phyloP scores from a whole-genome alignment of 2,113 vertebrate species.

The Oncorhynchus clarkii region DNA sequence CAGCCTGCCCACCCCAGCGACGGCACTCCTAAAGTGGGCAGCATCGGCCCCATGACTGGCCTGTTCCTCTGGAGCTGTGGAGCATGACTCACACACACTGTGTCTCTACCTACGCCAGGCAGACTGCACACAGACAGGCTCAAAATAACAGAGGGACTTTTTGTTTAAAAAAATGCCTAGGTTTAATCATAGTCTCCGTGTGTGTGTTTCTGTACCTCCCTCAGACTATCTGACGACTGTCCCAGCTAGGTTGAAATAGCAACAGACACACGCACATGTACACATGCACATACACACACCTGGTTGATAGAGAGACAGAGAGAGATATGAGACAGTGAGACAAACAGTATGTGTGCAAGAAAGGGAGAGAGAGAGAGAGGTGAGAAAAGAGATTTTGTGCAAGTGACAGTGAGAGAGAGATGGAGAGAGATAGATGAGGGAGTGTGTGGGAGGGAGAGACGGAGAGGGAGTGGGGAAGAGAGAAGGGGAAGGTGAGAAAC shows the following conservation, averaged over 20 bases:
- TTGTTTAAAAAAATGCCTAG: background rate
- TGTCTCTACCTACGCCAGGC: constrained; percentile 28
- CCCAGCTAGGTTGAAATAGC: background rate
- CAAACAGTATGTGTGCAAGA: background rate
- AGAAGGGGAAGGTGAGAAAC: background rate
- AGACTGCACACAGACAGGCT: background rate
- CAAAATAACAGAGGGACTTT: background rate
- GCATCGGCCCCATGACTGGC: constrained; percentile 24
- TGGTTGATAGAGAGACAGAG: background rate
- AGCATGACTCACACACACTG: constrained; percentile 47
- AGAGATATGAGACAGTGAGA: background rate
- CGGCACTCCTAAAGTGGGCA: constrained; percentile 31
- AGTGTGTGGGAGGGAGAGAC: background rate
- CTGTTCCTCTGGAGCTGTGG: constrained; percentile 3
- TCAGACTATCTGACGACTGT: background rate
- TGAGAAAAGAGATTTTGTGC: constrained; percentile 47
- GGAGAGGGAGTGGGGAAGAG: constrained; percentile 6
- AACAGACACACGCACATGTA: background rate
- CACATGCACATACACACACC: background rate
- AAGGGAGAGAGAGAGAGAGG: constrained; percentile 12
- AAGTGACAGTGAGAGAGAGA: background rate
- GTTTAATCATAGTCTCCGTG: background rate
- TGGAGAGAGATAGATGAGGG: constrained; percentile 8
- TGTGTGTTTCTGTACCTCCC: constrained; percentile 1
- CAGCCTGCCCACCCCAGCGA: constrained; percentile 53